Conservation (phyloP, 2,797 vertebrate species). For the Dromococcyx pavoninus region DNA sequence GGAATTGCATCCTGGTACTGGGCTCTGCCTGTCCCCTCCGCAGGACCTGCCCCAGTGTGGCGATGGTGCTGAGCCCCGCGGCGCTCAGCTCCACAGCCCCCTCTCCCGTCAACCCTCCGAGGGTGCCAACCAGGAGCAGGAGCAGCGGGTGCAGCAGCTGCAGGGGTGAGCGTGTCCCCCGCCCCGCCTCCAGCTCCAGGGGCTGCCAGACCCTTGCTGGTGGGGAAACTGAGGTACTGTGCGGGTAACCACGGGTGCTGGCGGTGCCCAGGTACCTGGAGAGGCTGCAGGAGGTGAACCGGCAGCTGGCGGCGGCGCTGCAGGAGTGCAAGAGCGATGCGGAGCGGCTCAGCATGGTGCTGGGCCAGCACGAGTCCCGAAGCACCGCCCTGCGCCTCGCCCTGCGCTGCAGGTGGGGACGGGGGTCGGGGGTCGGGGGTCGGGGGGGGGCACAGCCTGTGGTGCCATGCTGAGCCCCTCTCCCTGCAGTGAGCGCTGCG, state of each 20-base stretch:
- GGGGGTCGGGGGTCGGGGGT: too few relatives aligned
- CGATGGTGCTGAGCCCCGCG: not conserved
- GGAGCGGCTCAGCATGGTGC: constrained; percentile 80
- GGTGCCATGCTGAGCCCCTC: not conserved
- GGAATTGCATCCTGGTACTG: not conserved
- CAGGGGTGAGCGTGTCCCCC: constrained; percentile 72
- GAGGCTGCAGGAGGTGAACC: constrained; percentile 84
- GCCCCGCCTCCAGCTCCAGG: not conserved
- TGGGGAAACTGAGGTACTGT: not conserved
- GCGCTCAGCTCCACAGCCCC: constrained; percentile 35
- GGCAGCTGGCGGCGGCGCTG: constrained; percentile 80
- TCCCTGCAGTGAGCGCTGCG: constrained; percentile 83
- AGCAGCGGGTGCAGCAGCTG: constrained; percentile 78
- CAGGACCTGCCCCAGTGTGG: constrained; percentile 2
- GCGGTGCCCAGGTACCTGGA: constrained; percentile 77
- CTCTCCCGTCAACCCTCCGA: not conserved
- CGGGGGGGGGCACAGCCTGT: too few relatives aligned
- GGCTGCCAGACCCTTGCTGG: not conserved
- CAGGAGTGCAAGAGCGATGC: constrained; percentile 82
- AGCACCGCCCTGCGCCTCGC: constrained; percentile 83
- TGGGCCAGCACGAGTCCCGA: constrained; percentile 82
- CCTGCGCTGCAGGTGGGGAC: constrained; percentile 83
- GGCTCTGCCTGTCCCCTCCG: not conserved
- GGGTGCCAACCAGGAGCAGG: constrained; percentile 25
- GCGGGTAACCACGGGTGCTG: not conserved